These are phyloP conservation scores for Macropus fuliginosus DNA, from an alignment of 2,797 vertebrate species.

Conservation along the genomic window DNA sequence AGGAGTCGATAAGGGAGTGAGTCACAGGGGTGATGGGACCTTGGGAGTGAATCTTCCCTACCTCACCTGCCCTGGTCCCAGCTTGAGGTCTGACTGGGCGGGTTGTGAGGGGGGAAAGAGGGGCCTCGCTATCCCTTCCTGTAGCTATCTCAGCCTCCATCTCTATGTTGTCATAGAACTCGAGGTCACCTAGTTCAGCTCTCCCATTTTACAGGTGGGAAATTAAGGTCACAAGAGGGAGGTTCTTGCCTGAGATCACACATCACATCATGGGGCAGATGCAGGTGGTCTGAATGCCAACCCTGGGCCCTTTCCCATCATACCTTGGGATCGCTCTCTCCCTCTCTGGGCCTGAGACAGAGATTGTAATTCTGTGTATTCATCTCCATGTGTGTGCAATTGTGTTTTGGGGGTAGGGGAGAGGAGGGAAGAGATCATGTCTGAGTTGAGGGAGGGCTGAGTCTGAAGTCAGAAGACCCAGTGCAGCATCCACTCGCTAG, in stretches of 20 bases:
- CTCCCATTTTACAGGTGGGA: not conserved
- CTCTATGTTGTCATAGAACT: not conserved
- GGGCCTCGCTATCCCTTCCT: slow-evolving; percentile 7
- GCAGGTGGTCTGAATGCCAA: not conserved
- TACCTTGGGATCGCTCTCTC: too few relatives aligned
- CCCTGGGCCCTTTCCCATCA: not conserved
- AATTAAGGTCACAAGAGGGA: not conserved
- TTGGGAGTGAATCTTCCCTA: slow-evolving; percentile 7
- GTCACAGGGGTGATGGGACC: slow-evolving; percentile 34
- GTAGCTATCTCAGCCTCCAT: not conserved
- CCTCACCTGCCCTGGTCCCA: not conserved
- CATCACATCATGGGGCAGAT: not conserved
- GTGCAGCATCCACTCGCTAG: not conserved
- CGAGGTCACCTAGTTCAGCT: not conserved
- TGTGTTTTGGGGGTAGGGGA: not conserved
- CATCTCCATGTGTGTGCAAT: not conserved
- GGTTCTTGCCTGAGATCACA: too few relatives aligned
- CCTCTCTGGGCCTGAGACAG: not conserved
- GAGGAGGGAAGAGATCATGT: not conserved
- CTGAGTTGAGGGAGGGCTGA: not conserved
- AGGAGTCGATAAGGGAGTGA: slow-evolving; percentile 64
- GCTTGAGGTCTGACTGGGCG: slow-evolving; percentile 32
- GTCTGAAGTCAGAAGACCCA: not conserved
- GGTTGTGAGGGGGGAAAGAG: not conserved
- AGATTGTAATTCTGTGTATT: not conserved